Evolutionary conservation across 2,888 invertebrate species (phyloP).

Genomic region (Clusia tigrina): DNA sequence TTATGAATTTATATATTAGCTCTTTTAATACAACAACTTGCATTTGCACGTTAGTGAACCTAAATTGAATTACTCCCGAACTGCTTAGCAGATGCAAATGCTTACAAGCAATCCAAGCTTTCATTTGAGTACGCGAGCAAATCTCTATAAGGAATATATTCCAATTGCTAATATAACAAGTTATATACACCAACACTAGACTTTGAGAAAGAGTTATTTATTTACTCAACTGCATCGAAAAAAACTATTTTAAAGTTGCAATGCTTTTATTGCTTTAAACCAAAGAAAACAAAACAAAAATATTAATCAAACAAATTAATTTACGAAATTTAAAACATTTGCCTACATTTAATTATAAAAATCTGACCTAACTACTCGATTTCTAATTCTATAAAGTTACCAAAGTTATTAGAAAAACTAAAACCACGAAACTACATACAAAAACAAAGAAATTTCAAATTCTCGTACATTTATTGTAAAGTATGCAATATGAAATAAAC

Average conservation of each 20-base stretch:
- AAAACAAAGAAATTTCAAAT: constrained; percentile 23
- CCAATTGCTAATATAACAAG: background rate
- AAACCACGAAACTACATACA: constrained; percentile 26
- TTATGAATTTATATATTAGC: constrained; percentile 21
- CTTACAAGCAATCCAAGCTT: background rate
- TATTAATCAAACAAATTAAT: constrained; percentile 9
- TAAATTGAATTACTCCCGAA: background rate
- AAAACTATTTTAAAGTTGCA: constrained; percentile 32
- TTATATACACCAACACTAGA: background rate
- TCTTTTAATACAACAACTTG: too few relatives aligned
- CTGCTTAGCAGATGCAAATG: background rate
- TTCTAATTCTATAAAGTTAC: background rate
- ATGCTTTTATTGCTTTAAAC: constrained; percentile 48
- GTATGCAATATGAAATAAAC: constrained; percentile 33
- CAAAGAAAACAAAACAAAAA: constrained; percentile 21
- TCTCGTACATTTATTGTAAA: constrained; percentile 27
- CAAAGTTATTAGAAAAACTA: constrained; percentile 21
- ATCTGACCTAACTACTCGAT: background rate
- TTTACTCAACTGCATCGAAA: constrained; percentile 31
- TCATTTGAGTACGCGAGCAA: background rate
- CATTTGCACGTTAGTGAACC: too few relatives aligned
- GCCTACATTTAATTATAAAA: constrained; percentile 5
- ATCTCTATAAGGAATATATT: background rate
- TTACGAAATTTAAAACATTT: constrained; percentile 9
- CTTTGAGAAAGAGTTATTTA: constrained; percentile 7